Evolutionary conservation across 1,140 invertebrate species (phyloP).

Genomic region (Cydia fagiglandana): DNA sequence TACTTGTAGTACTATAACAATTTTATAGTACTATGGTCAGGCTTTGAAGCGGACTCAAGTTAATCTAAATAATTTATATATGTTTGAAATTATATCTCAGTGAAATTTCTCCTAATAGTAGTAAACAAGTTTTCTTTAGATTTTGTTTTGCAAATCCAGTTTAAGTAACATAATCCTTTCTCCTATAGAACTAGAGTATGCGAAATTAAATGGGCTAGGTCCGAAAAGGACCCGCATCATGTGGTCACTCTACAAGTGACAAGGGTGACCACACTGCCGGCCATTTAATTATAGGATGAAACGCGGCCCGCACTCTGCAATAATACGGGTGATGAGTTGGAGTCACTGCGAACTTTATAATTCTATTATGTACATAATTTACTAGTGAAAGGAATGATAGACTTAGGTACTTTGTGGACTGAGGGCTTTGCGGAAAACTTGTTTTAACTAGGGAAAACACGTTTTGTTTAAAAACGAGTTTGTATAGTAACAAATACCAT

Average conservation of each 20-base stretch:
- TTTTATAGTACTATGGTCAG: no score
- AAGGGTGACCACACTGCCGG: conserved; percentile 26
- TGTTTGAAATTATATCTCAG: no score
- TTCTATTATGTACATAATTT: neutral
- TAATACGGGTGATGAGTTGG: neutral
- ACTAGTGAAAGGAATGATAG: neutral
- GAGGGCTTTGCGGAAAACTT: no score
- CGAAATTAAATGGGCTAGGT: conserved; percentile 14
- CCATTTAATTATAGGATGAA: conserved; percentile 31
- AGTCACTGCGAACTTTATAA: conserved; percentile 2
- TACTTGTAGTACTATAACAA: no score
- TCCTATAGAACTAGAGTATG: conserved; percentile 13
- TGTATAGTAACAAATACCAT: no score
- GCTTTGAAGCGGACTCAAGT: no score
- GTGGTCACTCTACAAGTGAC: conserved; percentile 25
- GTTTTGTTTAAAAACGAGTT: no score
- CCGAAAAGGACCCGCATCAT: conserved; percentile 25
- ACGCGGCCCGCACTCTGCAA: neutral
- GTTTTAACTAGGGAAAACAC: no score
- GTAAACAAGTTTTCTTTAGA: neutral
- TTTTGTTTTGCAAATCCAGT: neutral
- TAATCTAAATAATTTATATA: no score
- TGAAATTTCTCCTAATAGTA: no score
- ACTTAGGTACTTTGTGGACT: no score
- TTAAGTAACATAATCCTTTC: neutral